A percentile compares a stretch with the other conserved stretches of the same genome.
These are phyloP conservation scores for Pseudanteris insignis DNA, from an alignment of 2,888 invertebrate species.

Conservation along the genomic window DNA sequence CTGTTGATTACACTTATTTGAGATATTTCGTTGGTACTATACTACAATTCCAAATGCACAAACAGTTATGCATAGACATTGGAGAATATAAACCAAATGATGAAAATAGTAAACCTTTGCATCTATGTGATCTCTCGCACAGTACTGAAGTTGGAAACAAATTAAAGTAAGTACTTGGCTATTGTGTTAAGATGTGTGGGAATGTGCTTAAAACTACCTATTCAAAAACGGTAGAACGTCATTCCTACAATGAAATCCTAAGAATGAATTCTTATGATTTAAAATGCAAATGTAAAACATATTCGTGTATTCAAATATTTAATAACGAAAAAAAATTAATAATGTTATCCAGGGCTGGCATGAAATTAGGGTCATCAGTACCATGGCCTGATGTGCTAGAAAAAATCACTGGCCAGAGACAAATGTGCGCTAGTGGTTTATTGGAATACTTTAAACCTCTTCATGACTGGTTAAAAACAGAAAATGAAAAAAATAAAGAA, in stretches of 20 bases:
- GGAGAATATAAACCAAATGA: slow-evolving; percentile 80
- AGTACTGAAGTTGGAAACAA: slow-evolving; percentile 81
- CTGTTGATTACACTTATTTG: slow-evolving; percentile 67
- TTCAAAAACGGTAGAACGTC: neutral
- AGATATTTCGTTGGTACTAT: slow-evolving; percentile 74
- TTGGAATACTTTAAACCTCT: slow-evolving; percentile 84
- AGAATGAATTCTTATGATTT: too few relatives aligned
- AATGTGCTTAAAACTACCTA: neutral
- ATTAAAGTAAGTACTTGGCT: slow-evolving; percentile 71
- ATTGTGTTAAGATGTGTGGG: too few relatives aligned
- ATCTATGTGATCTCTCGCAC: slow-evolving; percentile 87
- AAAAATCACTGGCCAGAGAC: slow-evolving; percentile 76
- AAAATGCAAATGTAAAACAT: too few relatives aligned
- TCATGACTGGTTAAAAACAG: slow-evolving; percentile 77
- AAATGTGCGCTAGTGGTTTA: slow-evolving; percentile 80
- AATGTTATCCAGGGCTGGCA: slow-evolving; percentile 63
- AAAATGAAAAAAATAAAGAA: slow-evolving; percentile 80
- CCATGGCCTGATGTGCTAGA: slow-evolving; percentile 88
- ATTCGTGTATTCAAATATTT: too few relatives aligned
- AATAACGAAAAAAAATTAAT: too few relatives aligned
- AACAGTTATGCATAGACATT: slow-evolving; percentile 73
- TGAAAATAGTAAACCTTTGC: slow-evolving; percentile 73
- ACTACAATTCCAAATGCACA: slow-evolving; percentile 33
- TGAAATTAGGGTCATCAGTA: slow-evolving; percentile 76
- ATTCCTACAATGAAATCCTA: neutral